A percentile compares a stretch with the other conserved stretches of the same genome.
phyloP scores from a whole-genome alignment of 2,797 vertebrate genomes.

The Arrhamphus sclerolepis region DNA sequence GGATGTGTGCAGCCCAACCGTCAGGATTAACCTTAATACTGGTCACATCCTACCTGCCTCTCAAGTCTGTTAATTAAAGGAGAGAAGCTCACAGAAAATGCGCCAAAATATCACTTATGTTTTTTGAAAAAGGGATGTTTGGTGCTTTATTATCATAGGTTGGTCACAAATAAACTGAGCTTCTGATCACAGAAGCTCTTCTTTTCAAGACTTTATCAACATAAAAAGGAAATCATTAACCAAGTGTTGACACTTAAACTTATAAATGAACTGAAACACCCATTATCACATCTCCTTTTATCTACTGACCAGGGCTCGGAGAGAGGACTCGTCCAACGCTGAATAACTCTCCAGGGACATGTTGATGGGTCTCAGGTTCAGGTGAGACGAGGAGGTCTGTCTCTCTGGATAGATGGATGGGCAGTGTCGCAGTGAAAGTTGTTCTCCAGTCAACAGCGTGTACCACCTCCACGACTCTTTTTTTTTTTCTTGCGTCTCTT shows the following conservation, averaged over 20 bases:
- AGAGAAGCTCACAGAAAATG: not conserved
- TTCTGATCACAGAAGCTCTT: too few relatives aligned
- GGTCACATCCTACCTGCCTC: slow-evolving; percentile 17
- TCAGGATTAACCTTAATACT: slow-evolving; percentile 17
- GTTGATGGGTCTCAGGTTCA: slow-evolving; percentile 31
- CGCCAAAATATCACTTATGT: not conserved
- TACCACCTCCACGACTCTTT: slow-evolving; percentile 57
- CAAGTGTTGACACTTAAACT: too few relatives aligned
- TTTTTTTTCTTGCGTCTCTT: not conserved
- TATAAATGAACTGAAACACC: too few relatives aligned
- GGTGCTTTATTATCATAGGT: too few relatives aligned
- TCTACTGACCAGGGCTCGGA: slow-evolving; percentile 87
- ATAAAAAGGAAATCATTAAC: too few relatives aligned
- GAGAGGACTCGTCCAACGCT: slow-evolving; percentile 85
- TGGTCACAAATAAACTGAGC: too few relatives aligned
- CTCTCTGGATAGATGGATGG: not conserved
- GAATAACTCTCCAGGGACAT: slow-evolving; percentile 85
- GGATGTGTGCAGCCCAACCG: slow-evolving; percentile 5
- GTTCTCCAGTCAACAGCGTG: slow-evolving; percentile 26
- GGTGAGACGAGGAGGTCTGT: slow-evolving; percentile 29
- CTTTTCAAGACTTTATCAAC: too few relatives aligned
- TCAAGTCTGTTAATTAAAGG: slow-evolving; percentile 11
- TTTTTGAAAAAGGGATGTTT: not conserved
- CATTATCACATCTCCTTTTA: not conserved
- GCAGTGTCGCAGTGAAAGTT: not conserved